Base-by-base conservation (phyloP, 2,888 invertebrate species). In the Gerosis bhagava region DNA sequence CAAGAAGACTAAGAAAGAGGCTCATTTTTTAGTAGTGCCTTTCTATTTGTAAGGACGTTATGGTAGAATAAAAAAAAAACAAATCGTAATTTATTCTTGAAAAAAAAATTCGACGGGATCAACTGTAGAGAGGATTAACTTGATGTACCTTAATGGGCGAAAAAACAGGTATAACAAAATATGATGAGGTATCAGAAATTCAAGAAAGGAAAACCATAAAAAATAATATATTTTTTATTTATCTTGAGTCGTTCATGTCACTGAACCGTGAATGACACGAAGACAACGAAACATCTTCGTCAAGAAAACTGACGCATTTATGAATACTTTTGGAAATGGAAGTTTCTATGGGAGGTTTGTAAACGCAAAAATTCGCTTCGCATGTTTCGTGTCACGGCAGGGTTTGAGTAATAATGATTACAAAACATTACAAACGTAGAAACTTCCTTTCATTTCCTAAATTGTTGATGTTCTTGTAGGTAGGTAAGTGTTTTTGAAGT, bases 221-320 rank as follows among this genome's bases (percentile, higher is more conserved):
- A 45, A 50, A 40, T n/a, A n/a, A n/a, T n/a, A n/a, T n/a, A n/a
- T n/a, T n/a, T n/a, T 35, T 46, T 49, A 46, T 40, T 41, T 46
- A 36, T 45, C 48, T 46, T 45, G 11, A 24, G 37, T 24, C 36
- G 32, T 50, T 47, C 43, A 45, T 52, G 48, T 48, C 55, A 52
- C 32, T 54, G 56, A 53, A 50, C 47, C 52, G 53, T 54, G 32
- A 52, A 51, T 42, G 49, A 50, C 45, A 51, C 28, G 49, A 40
- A 53, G 42, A 51, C 49, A 55, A 54, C 45, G 45, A 54, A 46
- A 45, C 42, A 32, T 11, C 37, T 11, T 10, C 15, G 37, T 31
- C 17, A 22, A 15, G 24, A 10, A 34, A 19, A 22, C 26, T 46
- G 46, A 45, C 31, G 32, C 29, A 15, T 34, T 46, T 40, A 46